Percentiles rank a stretch among this genome's conserved stretches.
These are phyloP conservation scores for Amphipyra tragopoginis DNA, from an alignment of 2,888 invertebrate genomes.

Conservation along the genomic window DNA sequence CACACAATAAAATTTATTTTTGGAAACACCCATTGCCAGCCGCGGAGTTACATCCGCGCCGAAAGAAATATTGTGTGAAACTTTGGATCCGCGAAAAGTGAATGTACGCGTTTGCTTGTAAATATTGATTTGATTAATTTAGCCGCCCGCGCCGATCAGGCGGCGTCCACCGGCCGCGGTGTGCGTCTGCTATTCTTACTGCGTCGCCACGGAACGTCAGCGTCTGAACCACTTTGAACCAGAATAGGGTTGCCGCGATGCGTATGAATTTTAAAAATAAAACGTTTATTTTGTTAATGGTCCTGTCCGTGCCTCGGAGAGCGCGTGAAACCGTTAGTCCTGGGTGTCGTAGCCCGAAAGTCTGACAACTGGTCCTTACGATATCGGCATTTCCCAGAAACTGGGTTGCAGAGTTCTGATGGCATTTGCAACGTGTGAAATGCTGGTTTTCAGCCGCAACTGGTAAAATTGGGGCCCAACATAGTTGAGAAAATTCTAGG, in stretches of 20 bases:
- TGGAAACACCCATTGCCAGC: conserved; percentile 85
- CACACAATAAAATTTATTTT: conserved; percentile 88
- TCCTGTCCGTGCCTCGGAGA: too few species aligned
- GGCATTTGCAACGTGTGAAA: too few species aligned
- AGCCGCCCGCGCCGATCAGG: conserved; percentile 16
- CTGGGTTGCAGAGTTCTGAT: too few species aligned
- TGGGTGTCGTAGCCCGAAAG: too few species aligned
- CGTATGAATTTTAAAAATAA: background rate
- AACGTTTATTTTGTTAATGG: too few species aligned
- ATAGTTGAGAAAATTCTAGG: too few species aligned
- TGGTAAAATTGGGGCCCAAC: too few species aligned
- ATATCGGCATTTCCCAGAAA: too few species aligned
- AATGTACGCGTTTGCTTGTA: conserved; percentile 49
- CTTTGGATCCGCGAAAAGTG: conserved; percentile 44
- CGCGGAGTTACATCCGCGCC: conserved; percentile 80
- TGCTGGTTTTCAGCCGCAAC: too few species aligned
- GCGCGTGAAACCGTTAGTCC: too few species aligned
- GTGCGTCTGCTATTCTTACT: conserved; percentile 29
- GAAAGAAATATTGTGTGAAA: conserved; percentile 75
- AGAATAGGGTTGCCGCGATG: conserved; percentile 27
- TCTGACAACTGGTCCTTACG: too few species aligned
- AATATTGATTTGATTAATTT: conserved; percentile 54
- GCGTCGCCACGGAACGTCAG: conserved; percentile 17
- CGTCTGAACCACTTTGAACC: conserved; percentile 24
- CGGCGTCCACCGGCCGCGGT: conserved; percentile 20